Evolutionary conservation across 2,113 vertebrate species (phyloP).

Genomic region (Sterna hirundo): DNA sequence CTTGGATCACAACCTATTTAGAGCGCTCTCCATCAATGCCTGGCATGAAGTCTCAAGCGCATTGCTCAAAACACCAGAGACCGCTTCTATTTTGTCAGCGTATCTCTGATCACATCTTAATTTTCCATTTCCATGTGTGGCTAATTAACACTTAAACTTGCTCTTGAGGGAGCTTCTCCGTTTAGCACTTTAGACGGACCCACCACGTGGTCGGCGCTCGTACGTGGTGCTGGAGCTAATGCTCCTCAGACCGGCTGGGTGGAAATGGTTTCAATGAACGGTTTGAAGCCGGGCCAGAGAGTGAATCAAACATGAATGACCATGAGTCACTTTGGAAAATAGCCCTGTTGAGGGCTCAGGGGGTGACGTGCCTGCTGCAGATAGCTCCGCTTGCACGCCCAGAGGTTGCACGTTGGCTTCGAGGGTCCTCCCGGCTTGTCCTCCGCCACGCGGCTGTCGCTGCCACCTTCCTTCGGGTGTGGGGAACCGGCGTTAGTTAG

Average conservation of each 20-base stretch:
- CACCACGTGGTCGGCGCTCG: neutral
- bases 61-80: neutral
- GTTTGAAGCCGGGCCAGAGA: conserved; percentile 48
- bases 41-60: neutral
- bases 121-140: neutral
- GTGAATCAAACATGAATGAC: conserved; percentile 62
- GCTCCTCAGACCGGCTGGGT: neutral
- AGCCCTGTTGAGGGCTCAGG: neutral
- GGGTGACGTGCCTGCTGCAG: neutral
- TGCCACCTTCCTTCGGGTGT: neutral
- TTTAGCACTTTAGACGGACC: neutral
- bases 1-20: neutral
- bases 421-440: neutral
- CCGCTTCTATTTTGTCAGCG: neutral
- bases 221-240: neutral
- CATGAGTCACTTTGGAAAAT: conserved; percentile 51
- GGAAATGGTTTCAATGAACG: conserved; percentile 16
- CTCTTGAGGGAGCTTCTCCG: neutral
- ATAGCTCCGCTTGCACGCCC: neutral
- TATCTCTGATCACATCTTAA: neutral
- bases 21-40: neutral
- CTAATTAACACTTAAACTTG: neutral
- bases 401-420: accelerated
- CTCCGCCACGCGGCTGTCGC: neutral
- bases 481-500: neutral